A percentile compares a stretch with the other conserved stretches of the same genome.
Conservation (phyloP, 1,140 invertebrate genomes). For the Micrasema minimum region DNA sequence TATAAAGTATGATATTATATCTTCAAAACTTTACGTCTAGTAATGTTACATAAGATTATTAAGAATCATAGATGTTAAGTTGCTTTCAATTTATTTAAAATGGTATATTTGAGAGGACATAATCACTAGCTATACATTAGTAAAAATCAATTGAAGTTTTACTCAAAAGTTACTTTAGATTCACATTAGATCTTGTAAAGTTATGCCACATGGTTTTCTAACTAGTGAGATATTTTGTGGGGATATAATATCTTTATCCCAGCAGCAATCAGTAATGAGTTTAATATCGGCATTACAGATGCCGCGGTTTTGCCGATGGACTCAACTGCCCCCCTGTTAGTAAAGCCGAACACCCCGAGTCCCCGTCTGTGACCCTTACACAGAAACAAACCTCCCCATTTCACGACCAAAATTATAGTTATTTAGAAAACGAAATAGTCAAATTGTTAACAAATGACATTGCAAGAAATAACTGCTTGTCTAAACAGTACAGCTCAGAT, state of each 20-base stretch:
- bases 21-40: too few relatives aligned
- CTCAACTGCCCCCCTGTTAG: slow-evolving; percentile 60
- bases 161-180: too few relatives aligned
- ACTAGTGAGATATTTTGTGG: too few relatives aligned
- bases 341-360: slow-evolving; percentile 49
- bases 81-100: too few relatives aligned
- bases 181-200: too few relatives aligned
- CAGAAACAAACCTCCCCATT: slow-evolving; percentile 37
- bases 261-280: slow-evolving; percentile 39
- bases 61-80: too few relatives aligned
- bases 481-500: slow-evolving; percentile 67
- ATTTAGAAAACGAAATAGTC: slow-evolving; percentile 47
- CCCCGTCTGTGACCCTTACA: slow-evolving; percentile 40
- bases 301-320: slow-evolving; percentile 59
- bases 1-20: too few relatives aligned
- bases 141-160: too few relatives aligned
- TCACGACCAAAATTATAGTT: slow-evolving; percentile 41
- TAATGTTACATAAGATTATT: too few relatives aligned
- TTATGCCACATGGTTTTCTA: too few relatives aligned
- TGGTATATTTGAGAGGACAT: too few relatives aligned
- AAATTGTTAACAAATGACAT: slow-evolving; percentile 44
- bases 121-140: too few relatives aligned
- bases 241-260: background rate
- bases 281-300: slow-evolving; percentile 65
- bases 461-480: slow-evolving; percentile 32